Evolutionary conservation across 2,113 vertebrate species (phyloP), one percentile per base, ranked within the genome.

Genomic region (Crotalus helleri): DNA sequence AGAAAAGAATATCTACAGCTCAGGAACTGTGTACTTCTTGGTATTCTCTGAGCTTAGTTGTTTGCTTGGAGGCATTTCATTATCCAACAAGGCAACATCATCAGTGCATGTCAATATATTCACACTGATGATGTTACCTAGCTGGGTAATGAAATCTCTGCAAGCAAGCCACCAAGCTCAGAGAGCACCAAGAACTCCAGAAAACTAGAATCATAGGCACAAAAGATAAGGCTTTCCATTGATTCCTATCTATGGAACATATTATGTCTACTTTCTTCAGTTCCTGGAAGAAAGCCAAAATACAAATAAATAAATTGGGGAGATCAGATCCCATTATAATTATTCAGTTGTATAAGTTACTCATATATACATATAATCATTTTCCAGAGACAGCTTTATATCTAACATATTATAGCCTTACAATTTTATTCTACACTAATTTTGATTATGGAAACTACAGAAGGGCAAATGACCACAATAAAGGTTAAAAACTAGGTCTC

Each of bases 401-500:
- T 44, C 85, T 44, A 24, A 24, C 2, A 15, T 69, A n/a, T 58
- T 2, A 13, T 61, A 88, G 29, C 6, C 57, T 87, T 85, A 90
- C 90, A 33, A 21, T 69, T 23, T 85, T 90, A 57, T 33, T 86
- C 24, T 64, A 29, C 3, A 13, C 26, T 64, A 64, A 64, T 29
- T 64, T 64, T 64, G 10, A 64, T 12, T 3, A 64, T 64, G 61
- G 3, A 64, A 64, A 64, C 6, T 17, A 57, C 3, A 57, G 55
- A 15, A 57, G 0, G 15, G 55, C 6, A 74, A 39, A 39, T 81
- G 69, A 81, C 69, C 4, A 69, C 74, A 44, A 81, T 44, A 17
- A 81, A 81, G n/a, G 17, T 46, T 91, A 89, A 89, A 57, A 85
- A 58, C 58, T 92, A 95, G 55, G 29, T 94, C 53, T 85, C 93